phyloP scores from a whole-genome alignment of 2,797 vertebrate genomes.

The Propithecus perrieri region DNA sequence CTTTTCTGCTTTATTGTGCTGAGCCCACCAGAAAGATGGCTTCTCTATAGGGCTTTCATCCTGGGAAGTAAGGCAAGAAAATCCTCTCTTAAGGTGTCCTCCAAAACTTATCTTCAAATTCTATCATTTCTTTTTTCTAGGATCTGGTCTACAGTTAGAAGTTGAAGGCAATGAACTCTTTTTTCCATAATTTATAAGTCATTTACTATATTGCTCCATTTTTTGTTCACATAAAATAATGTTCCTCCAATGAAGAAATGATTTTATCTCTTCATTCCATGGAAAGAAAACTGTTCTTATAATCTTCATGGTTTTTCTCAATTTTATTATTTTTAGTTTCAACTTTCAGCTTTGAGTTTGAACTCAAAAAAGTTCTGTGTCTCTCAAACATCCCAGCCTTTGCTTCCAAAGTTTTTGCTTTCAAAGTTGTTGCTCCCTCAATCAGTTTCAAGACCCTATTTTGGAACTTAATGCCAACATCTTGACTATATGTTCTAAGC shows the following conservation, averaged over 20 bases:
- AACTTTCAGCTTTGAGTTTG: not conserved
- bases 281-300: not conserved
- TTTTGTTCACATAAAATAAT: not conserved
- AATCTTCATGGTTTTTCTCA: not conserved
- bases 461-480: not conserved
- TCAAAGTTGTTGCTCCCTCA: not conserved
- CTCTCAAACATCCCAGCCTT: not conserved
- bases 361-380: not conserved
- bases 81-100: not conserved
- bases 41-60: not conserved
- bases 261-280: not conserved
- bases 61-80: not conserved
- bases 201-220: not conserved
- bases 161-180: not conserved
- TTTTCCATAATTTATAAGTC: not conserved
- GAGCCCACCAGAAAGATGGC: not conserved
- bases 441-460: not conserved
- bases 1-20: not conserved
- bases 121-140: not conserved
- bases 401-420: not conserved
- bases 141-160: not conserved
- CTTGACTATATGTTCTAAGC: not conserved
- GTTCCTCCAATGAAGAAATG: not conserved
- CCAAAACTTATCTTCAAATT: not conserved
- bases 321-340: not conserved